Percentiles rank a stretch among this genome's conserved stretches.
phyloP scores from a whole-genome alignment of 2,888 invertebrate genomes.

The Bembecia ichneumoniformis region DNA sequence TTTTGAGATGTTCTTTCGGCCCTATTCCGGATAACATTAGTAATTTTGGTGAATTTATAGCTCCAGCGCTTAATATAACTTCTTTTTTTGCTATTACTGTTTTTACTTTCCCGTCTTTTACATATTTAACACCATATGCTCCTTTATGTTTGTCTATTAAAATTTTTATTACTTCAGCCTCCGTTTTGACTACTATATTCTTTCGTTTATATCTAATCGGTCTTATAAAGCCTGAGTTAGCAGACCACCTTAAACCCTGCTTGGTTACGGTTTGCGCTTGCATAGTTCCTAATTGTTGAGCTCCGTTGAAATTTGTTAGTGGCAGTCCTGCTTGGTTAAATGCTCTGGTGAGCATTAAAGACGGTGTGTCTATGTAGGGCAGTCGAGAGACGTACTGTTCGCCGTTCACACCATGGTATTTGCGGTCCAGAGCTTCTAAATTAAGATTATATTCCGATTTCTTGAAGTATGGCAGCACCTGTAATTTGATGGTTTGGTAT shows the following conservation, averaged over 20 bases:
- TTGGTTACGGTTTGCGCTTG: conserved; percentile 68
- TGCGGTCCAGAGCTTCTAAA: conserved; percentile 49
- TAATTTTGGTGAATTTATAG: conserved; percentile 42
- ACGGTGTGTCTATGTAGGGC: conserved; percentile 72
- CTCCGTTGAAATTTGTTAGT: conserved; percentile 68
- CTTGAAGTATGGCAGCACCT: conserved; percentile 77
- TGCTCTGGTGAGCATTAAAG: conserved; percentile 64
- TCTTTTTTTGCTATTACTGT: conserved; percentile 42
- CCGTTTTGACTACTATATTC: conserved; percentile 61
- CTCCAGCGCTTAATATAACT: conserved; percentile 41
- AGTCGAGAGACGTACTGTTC: conserved; percentile 73
- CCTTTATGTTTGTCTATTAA: conserved; percentile 60
- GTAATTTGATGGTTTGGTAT: conserved; percentile 5
- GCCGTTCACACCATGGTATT: conserved; percentile 74
- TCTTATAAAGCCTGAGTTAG: conserved; percentile 76
- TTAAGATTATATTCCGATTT: conserved; percentile 75
- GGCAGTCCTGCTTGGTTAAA: conserved; percentile 74
- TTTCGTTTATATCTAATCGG: conserved; percentile 70
- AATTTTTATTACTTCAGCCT: conserved; percentile 67
- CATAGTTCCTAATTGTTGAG: conserved; percentile 68
- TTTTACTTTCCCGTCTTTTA: conserved; percentile 17
- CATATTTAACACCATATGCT: conserved; percentile 41
- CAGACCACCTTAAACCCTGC: conserved; percentile 72
- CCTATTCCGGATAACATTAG: conserved; percentile 53
- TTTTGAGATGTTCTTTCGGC: conserved; percentile 32